These are phyloP conservation scores for Macrophya annulata DNA, from an alignment of 2,888 invertebrate species.

Conservation along the genomic window DNA sequence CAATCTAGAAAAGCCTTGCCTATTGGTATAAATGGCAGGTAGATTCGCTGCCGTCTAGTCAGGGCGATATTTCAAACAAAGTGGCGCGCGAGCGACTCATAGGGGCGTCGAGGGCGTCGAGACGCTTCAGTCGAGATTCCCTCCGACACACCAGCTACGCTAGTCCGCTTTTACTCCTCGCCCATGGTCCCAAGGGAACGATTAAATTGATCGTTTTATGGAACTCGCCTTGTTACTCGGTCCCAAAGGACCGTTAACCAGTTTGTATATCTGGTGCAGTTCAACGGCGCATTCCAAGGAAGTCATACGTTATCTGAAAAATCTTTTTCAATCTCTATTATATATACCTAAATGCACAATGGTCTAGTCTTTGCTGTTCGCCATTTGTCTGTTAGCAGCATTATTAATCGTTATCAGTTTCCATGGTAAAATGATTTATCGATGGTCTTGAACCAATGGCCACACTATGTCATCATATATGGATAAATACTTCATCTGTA, in stretches of 20 bases:
- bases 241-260: constrained; percentile 63
- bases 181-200: constrained; percentile 63
- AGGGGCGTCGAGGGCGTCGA: constrained; percentile 31
- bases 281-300: constrained; percentile 18
- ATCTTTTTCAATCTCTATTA: neutral
- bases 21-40: constrained; percentile 69
- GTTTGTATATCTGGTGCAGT: constrained; percentile 55
- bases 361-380: neutral
- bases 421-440: neutral
- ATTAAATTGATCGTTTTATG: constrained; percentile 73
- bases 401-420: neutral
- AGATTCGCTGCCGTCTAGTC: constrained; percentile 67
- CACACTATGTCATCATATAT: neutral
- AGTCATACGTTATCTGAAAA: constrained; percentile 6
- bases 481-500: neutral
- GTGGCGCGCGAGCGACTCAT: constrained; percentile 60
- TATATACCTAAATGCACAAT: neutral
- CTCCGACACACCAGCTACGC: constrained; percentile 53
- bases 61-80: constrained; percentile 69
- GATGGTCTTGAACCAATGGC: neutral
- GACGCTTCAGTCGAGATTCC: constrained; percentile 54
- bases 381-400: no score
- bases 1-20: constrained; percentile 58
- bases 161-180: constrained; percentile 45
- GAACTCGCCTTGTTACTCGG: constrained; percentile 67